phyloP scores from a whole-genome alignment of 1,140 invertebrate species.

The Hypothenemus hampei region DNA sequence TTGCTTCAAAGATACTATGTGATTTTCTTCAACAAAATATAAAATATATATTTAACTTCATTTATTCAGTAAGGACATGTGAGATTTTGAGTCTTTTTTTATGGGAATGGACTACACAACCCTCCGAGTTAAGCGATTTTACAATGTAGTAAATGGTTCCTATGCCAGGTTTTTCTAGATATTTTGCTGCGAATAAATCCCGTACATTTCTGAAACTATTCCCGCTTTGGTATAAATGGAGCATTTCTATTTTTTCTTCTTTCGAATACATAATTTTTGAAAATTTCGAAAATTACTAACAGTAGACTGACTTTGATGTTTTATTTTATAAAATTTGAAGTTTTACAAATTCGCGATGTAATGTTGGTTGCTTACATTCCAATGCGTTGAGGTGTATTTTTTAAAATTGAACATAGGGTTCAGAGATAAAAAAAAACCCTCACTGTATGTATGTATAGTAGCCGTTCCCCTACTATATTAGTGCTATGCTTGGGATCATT shows the following conservation, averaged over 20 bases:
- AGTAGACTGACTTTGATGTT: not conserved
- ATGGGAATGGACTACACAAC: not conserved
- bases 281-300: not conserved
- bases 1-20: not conserved
- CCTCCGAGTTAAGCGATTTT: not conserved
- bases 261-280: not conserved
- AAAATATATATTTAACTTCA: not conserved
- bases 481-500: no score
- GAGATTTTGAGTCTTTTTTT: not conserved
- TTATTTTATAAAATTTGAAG: no score
- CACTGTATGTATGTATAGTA: no score
- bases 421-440: no score
- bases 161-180: not conserved
- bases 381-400: no score
- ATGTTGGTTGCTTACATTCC: no score
- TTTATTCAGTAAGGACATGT: not conserved
- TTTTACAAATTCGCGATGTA: no score
- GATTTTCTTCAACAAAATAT: conserved; percentile 1
- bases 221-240: not conserved
- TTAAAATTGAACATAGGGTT: no score
- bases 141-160: not conserved
- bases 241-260: not conserved
- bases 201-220: not conserved
- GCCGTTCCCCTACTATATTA: no score
- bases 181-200: no score